Evolutionary conservation across 2,888 invertebrate species (phyloP), one percentile per base, ranked within the genome.

Genomic region (Drosophila bunnanda): DNA sequence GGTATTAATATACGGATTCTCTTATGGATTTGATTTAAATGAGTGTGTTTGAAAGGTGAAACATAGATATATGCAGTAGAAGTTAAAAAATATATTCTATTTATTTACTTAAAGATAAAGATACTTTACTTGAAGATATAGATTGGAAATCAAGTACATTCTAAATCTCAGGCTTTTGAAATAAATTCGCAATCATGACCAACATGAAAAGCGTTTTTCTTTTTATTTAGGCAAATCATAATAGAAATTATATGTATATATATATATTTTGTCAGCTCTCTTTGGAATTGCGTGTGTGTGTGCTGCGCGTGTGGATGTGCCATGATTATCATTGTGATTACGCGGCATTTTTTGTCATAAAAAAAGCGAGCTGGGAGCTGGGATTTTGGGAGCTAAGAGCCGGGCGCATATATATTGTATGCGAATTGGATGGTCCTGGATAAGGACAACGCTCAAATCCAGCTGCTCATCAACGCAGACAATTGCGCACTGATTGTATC

Each of bases 271-370:
- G 22, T 41, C 57, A 41, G 76, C 25, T 62, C 28, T 34, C 28
- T 8, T 57, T 36, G 62, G 48, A 34, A 46, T 17, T 17, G 25
- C 57, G 34, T 46, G 34, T 34, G 62, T 39, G 39, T n/a, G 36
- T n/a, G 64, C 22, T 8, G 25, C 7, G 43, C 38, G 60, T 61
- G 36, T 20, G 61, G 41, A 65, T 64, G 64, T 72, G 80, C 76
- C 82, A 82, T 83, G 78, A 88, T 88, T 88, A 83, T 83, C 82
- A 88, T 85, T 83, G 78, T 83, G 85, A 83, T 83, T 83, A 88
- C 82, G 85, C 74, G 88, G 82, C 87, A 73, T 65, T 73, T 76
- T 84, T 84, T 75, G 76, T 59, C 82, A 78, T 84, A 87, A 87
- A 75, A 70, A 68, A 73, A 64, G 32, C 20, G 39, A 72, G n/a